phyloP scores from a whole-genome alignment of 2,888 invertebrate species.

The Dusona sp. region DNA sequence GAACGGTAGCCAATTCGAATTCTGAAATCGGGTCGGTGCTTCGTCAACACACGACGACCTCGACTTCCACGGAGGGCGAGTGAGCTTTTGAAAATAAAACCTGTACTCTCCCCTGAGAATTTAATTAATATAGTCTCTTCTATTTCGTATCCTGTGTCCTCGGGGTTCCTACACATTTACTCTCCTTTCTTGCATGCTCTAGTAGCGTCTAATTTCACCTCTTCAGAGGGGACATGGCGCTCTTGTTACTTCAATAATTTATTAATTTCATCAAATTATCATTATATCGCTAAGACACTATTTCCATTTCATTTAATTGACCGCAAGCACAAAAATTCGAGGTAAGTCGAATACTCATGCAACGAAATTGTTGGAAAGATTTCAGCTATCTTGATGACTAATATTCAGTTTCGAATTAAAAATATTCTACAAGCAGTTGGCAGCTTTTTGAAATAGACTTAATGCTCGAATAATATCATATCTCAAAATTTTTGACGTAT shows the following conservation, averaged over 20 bases:
- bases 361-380: not conserved
- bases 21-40: conserved; percentile 70
- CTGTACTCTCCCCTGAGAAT: conserved; percentile 1
- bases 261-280: not conserved
- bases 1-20: conserved; percentile 71
- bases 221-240: not conserved
- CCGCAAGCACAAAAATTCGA: not conserved
- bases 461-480: not conserved
- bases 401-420: not conserved
- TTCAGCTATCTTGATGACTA: not conserved
- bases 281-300: not conserved
- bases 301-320: not conserved
- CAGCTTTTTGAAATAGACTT: not conserved
- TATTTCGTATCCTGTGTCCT: not conserved
- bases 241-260: not conserved
- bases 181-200: not conserved
- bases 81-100: conserved; percentile 66
- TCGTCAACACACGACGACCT: conserved; percentile 64
- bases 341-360: not conserved
- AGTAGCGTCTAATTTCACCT: not conserved
- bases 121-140: conserved; percentile 43
- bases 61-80: conserved; percentile 59
- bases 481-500: not conserved
- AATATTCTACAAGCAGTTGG: not conserved
- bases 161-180: not conserved